Conservation (phyloP, 2,797 vertebrate genomes). For the Psittacula derbiana region DNA sequence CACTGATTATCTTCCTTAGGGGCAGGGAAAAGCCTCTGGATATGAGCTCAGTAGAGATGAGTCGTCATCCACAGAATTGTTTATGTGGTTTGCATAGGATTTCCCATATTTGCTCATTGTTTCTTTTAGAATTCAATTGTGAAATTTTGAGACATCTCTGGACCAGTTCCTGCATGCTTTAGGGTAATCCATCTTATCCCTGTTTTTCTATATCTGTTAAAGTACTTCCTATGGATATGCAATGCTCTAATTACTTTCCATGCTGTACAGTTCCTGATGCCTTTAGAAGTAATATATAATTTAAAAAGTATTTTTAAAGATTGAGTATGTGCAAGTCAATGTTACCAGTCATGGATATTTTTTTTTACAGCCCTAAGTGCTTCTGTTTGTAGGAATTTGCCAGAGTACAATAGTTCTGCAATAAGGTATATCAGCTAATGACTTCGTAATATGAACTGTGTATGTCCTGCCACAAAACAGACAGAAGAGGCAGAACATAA, state of each 20-base stretch:
- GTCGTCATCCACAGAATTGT: not conserved
- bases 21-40: not conserved
- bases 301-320: not conserved
- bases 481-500: not conserved
- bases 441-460: not conserved
- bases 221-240: not conserved
- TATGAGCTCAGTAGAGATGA: not conserved
- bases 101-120: constrained; percentile 30
- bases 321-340: not conserved
- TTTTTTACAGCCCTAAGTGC: not conserved
- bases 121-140: constrained; percentile 28
- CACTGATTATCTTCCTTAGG: not conserved
- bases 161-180: constrained; percentile 21
- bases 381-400: not conserved
- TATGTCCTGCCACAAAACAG: not conserved
- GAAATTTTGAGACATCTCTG: constrained; percentile 11
- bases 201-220: not conserved
- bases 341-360: not conserved
- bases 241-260: not conserved
- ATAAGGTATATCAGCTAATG: not conserved
- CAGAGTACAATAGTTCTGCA: not conserved
- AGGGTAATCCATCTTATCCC: not conserved
- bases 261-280: not conserved
- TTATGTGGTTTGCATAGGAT: not conserved
- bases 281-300: not conserved